Conservation (phyloP, 2,797 vertebrate species). For the Galaxias olidus region DNA sequence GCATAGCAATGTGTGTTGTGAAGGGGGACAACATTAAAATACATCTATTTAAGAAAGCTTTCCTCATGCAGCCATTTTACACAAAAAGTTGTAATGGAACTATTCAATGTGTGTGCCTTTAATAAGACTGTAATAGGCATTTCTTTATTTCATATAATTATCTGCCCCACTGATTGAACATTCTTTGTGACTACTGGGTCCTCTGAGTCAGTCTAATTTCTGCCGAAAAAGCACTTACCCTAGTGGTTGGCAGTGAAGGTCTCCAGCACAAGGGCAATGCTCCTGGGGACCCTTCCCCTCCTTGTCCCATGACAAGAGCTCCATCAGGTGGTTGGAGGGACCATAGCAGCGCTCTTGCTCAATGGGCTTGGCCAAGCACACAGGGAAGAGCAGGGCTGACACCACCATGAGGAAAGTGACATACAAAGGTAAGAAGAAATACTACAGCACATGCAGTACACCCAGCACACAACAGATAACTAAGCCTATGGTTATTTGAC, state of each 20-base stretch:
- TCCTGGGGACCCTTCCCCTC: slow-evolving; percentile 79
- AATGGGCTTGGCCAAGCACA: slow-evolving; percentile 85
- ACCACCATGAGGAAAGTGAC: neutral
- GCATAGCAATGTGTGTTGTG: neutral
- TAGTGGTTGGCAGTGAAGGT: slow-evolving; percentile 86
- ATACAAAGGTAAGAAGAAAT: neutral
- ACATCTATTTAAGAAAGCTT: too few species aligned
- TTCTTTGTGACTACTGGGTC: too few species aligned
- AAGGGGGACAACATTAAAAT: too few species aligned
- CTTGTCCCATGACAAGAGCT: slow-evolving; percentile 85
- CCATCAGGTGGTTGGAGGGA: slow-evolving; percentile 81
- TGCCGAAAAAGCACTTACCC: slow-evolving; percentile 68
- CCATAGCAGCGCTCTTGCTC: slow-evolving; percentile 85
- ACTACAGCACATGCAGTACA: neutral
- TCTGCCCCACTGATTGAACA: too few species aligned
- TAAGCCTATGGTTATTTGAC: too few species aligned
- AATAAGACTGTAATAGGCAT: too few species aligned
- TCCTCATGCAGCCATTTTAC: too few species aligned
- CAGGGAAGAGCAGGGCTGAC: slow-evolving; percentile 85
- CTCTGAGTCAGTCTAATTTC: neutral
- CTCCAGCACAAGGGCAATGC: slow-evolving; percentile 86
- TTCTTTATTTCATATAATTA: too few species aligned
- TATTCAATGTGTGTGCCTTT: too few species aligned
- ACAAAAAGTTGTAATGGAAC: too few species aligned
- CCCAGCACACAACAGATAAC: too few species aligned